Evolutionary conservation across 1,140 invertebrate species (phyloP).

Genomic region (Heliconius hermathena): DNA sequence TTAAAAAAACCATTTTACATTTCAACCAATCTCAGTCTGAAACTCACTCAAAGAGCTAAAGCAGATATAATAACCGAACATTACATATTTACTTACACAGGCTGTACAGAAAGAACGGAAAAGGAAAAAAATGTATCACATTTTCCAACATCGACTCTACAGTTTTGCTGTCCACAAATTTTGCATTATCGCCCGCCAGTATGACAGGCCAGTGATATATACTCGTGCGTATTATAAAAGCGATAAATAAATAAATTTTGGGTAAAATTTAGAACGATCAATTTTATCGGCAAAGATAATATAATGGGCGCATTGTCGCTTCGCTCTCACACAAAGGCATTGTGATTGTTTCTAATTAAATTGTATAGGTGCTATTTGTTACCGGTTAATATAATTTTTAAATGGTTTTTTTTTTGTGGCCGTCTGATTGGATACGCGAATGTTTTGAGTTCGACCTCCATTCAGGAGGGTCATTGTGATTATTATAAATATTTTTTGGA

Average conservation of each 20-base stretch:
- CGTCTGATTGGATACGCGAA: too few species aligned
- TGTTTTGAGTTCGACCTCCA: too few species aligned
- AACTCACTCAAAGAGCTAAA: too few species aligned
- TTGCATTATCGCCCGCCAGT: constrained; percentile 76
- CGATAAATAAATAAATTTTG: constrained; percentile 79
- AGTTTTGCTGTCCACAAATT: constrained; percentile 56
- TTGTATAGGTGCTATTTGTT: constrained; percentile 5
- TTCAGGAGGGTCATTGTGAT: too few species aligned
- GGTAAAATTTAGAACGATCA: constrained; percentile 71
- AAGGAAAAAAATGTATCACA: not conserved
- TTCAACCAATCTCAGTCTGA: too few species aligned
- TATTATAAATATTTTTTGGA: too few species aligned
- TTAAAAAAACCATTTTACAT: too few species aligned
- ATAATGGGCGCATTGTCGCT: constrained; percentile 64
- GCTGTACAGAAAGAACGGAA: not conserved
- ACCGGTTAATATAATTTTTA: not conserved
- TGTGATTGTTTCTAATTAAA: constrained; percentile 37
- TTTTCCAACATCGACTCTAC: constrained; percentile 45
- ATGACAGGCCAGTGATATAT: constrained; percentile 77
- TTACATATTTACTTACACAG: too few species aligned
- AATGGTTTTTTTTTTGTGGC: not conserved
- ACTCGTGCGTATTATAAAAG: constrained; percentile 78
- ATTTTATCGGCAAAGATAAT: constrained; percentile 69
- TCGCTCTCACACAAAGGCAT: constrained; percentile 15
- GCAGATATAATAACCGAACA: too few species aligned